Evolutionary conservation across 1,140 invertebrate species (phyloP).

Genomic region (Cyrtorhinus lividipennis): DNA sequence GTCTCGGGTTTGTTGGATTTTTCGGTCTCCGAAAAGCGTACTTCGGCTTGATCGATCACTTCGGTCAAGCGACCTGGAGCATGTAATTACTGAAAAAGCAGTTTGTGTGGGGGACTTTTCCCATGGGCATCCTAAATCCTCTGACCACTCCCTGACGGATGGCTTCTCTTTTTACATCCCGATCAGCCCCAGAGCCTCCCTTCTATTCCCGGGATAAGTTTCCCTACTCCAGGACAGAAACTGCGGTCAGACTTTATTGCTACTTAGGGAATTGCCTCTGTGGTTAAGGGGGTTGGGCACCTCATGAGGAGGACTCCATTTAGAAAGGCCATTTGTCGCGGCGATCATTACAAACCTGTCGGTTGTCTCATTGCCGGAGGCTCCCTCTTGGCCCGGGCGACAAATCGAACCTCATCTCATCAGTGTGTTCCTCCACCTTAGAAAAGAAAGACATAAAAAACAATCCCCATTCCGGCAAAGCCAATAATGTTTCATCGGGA

Average conservation of each 20-base stretch:
- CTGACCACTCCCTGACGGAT: slow-evolving; percentile 12
- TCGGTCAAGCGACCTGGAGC: slow-evolving; percentile 10
- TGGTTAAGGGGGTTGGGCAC: not conserved
- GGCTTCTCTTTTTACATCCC: slow-evolving; percentile 16
- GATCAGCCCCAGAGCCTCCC: too few relatives aligned
- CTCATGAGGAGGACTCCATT: slow-evolving; percentile 14
- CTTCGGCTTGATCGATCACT: slow-evolving; percentile 3
- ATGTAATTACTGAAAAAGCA: slow-evolving; percentile 14
- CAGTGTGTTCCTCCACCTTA: not conserved
- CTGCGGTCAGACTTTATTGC: slow-evolving; percentile 12
- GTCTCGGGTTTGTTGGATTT: too few relatives aligned
- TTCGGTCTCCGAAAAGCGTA: not conserved
- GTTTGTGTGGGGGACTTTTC: not conserved
- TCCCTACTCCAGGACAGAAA: too few relatives aligned
- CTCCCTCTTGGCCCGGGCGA: not conserved
- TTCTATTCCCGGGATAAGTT: not conserved
- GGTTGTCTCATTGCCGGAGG: not conserved
- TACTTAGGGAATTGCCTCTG: slow-evolving; percentile 16
- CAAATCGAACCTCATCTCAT: not conserved
- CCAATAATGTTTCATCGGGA: slow-evolving; percentile 7
- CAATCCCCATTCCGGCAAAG: not conserved
- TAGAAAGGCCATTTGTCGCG: slow-evolving; percentile 9
- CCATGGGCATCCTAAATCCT: slow-evolving; percentile 12
- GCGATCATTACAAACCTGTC: slow-evolving; percentile 12
- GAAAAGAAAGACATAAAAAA: not conserved